Conservation (phyloP, 1,140 invertebrate genomes). For the Lysiphlebus fabarum region DNA sequence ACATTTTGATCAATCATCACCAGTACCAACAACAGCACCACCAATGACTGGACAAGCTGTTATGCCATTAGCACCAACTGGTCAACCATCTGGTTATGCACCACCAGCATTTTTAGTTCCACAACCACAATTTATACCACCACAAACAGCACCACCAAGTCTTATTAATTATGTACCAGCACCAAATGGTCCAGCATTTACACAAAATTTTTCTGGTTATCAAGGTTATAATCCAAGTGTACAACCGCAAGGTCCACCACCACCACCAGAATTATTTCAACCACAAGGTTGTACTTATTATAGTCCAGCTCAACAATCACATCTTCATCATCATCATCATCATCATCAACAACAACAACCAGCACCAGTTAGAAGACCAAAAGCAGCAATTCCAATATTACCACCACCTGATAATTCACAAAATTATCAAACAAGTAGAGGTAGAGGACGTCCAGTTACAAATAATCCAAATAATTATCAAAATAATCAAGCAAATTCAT, state of each 20-base stretch:
- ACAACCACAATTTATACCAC: conserved; percentile 49
- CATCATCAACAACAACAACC: conserved; percentile 50
- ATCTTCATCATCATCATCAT: too few species aligned
- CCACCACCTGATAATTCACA: conserved; percentile 56
- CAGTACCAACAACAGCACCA: conserved; percentile 39
- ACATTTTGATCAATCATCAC: conserved; percentile 45
- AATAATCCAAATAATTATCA: not conserved
- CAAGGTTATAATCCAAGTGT: conserved; percentile 48
- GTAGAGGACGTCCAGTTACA: conserved; percentile 26
- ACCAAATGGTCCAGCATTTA: conserved; percentile 49
- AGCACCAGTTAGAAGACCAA: conserved; percentile 55
- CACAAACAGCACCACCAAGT: conserved; percentile 50
- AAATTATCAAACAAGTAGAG: conserved; percentile 33
- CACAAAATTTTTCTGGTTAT: conserved; percentile 50
- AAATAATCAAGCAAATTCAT: not conserved
- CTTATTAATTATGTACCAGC: conserved; percentile 52
- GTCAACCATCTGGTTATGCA: conserved; percentile 48
- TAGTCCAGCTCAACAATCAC: conserved; percentile 51
- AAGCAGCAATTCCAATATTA: conserved; percentile 62
- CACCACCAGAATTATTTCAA: conserved; percentile 59
- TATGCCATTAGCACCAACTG: conserved; percentile 46
- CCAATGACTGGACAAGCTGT: conserved; percentile 45
- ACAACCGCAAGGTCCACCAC: conserved; percentile 44
- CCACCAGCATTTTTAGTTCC: conserved; percentile 51
- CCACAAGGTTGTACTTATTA: conserved; percentile 60